These are phyloP conservation scores for Bembecia ichneumoniformis DNA, from an alignment of 2,888 invertebrate genomes.

Conservation along the genomic window DNA sequence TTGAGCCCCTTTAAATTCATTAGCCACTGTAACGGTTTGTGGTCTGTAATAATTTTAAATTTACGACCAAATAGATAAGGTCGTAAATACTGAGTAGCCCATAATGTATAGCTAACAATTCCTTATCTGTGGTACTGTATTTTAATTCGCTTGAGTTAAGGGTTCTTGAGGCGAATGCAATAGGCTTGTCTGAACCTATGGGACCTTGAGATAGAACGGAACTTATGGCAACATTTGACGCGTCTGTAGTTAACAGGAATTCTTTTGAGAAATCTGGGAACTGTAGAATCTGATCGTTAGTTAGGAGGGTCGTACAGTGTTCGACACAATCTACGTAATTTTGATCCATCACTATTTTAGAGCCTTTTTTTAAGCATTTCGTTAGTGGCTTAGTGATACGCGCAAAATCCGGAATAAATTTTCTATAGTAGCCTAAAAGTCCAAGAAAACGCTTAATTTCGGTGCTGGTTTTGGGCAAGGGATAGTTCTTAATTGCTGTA, in stretches of 20 bases:
- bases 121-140: constrained; percentile 9
- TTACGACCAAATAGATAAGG: constrained; percentile 13
- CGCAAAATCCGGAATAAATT: too few relatives aligned
- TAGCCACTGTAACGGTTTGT: constrained; percentile 11
- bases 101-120: constrained; percentile 8
- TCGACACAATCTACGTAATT: constrained; percentile 5
- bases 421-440: too few relatives aligned
- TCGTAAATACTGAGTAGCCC: constrained; percentile 7
- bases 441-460: too few relatives aligned
- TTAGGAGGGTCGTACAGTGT: constrained; percentile 2
- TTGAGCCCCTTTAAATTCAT: constrained; percentile 12
- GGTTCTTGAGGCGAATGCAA: neutral
- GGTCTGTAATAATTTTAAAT: constrained; percentile 13
- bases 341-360: too few relatives aligned
- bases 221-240: too few relatives aligned
- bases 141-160: neutral
- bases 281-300: constrained; percentile 4
- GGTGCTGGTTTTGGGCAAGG: too few relatives aligned
- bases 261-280: constrained; percentile 2
- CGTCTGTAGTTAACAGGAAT: too few relatives aligned
- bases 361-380: too few relatives aligned
- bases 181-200: too few relatives aligned
- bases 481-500: constrained; percentile 15
- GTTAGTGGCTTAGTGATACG: too few relatives aligned
- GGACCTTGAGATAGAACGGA: too few relatives aligned